Percentiles rank a stretch among this genome's conserved stretches.
Conservation (phyloP, 2,888 invertebrate species). For the Chymomyza caudatula region DNA sequence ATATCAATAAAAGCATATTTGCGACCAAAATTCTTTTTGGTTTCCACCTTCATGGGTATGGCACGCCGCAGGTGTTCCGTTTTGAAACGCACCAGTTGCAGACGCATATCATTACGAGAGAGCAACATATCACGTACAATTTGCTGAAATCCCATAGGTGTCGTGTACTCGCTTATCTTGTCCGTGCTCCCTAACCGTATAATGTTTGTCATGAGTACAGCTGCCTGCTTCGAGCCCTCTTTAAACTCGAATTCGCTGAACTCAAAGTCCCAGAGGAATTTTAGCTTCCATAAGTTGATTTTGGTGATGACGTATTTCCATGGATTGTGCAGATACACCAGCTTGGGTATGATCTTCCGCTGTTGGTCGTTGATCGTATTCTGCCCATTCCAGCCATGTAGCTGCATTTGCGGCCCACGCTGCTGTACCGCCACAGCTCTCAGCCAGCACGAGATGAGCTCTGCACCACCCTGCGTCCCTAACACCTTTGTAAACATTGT, state of each 20-base stretch:
- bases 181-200: conserved; percentile 72
- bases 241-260: conserved; percentile 81
- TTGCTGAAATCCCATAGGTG: conserved; percentile 74
- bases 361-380: conserved; percentile 44
- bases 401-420: too few relatives aligned
- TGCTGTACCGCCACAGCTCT: too few relatives aligned
- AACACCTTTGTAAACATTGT: too few relatives aligned
- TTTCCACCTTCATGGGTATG: conserved; percentile 73
- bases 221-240: conserved; percentile 80
- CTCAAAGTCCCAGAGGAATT: too few relatives aligned
- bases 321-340: conserved; percentile 79
- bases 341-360: conserved; percentile 70
- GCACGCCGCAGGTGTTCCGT: conserved; percentile 71
- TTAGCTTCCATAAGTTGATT: too few relatives aligned
- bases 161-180: conserved; percentile 64
- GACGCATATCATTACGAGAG: conserved; percentile 70
- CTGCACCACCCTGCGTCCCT: too few relatives aligned
- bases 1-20: conserved; percentile 82
- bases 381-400: conserved; percentile 49
- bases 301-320: conserved; percentile 80
- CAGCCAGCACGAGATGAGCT: too few relatives aligned
- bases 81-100: conserved; percentile 72
- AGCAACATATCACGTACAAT: too few relatives aligned
- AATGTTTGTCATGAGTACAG: conserved; percentile 68
- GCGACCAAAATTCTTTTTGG: conserved; percentile 73